phyloP scores from a whole-genome alignment of 1,140 invertebrate species.

The Halictus rubicundus region DNA sequence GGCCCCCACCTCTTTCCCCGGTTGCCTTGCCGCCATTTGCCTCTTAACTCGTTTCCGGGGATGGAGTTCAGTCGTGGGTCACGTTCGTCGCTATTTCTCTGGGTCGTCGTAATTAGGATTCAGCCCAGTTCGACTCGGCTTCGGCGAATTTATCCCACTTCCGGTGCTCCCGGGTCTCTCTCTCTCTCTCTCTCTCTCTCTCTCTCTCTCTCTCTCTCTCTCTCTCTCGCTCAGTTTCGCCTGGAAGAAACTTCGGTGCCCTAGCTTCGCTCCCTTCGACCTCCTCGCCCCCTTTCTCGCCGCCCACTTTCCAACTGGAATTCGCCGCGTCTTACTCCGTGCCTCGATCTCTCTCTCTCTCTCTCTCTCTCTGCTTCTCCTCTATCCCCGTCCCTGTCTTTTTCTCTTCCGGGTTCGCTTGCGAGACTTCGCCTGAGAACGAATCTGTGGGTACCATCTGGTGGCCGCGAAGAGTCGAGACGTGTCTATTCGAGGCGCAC shows the following conservation, averaged over 20 bases:
- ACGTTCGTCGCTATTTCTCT: constrained; percentile 55
- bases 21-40: not conserved
- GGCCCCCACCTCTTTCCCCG: not conserved
- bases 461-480: constrained; percentile 59
- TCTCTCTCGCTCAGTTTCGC: constrained; percentile 12
- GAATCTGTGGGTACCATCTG: constrained; percentile 44
- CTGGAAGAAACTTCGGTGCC: constrained; percentile 37
- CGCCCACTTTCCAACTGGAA: constrained; percentile 2
- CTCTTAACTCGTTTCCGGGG: constrained; percentile 52
- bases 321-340: not conserved
- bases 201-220: too few species aligned
- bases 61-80: constrained; percentile 53
- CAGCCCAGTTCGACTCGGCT: constrained; percentile 54
- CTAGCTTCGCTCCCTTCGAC: constrained; percentile 23
- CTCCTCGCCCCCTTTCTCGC: not conserved
- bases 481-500: constrained; percentile 68
- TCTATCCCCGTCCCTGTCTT: too few species aligned
- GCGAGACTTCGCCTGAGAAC: constrained; percentile 33
- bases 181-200: too few species aligned
- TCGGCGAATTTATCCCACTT: constrained; percentile 58
- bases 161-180: constrained; percentile 17
- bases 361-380: too few species aligned
- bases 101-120: constrained; percentile 63
- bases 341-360: not conserved
- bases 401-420: not conserved